Percentiles rank a stretch among this genome's conserved stretches.
Evolutionary conservation across 2,113 vertebrate species (phyloP).

Genomic region (Macaca nemestrina): DNA sequence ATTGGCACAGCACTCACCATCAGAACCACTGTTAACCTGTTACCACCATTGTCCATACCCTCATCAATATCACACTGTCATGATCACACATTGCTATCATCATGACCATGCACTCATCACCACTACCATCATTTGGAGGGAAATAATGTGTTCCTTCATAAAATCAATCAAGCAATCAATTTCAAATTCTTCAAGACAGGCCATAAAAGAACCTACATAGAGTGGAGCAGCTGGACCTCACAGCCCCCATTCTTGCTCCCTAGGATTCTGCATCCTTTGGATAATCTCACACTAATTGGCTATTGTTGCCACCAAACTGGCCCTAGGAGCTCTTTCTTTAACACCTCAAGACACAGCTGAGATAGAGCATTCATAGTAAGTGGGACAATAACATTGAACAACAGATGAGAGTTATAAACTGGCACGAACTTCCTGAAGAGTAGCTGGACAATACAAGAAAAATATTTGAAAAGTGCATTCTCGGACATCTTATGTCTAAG

Average conservation of each 20-base stretch:
- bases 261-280: neutral
- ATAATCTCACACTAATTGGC: neutral
- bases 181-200: neutral
- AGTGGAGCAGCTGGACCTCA: neutral
- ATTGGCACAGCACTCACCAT: too few species aligned
- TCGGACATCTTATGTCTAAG: conserved; percentile 54
- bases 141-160: neutral
- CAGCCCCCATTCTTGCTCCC: neutral
- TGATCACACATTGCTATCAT: neutral
- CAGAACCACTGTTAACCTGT: too few species aligned
- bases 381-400: neutral
- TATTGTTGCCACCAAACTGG: neutral
- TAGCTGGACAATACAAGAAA: neutral
- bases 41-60: neutral
- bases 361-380: neutral
- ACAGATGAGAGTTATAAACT: neutral
- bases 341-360: neutral
- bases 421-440: neutral
- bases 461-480: conserved; percentile 31
- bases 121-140: neutral
- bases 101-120: too few species aligned
- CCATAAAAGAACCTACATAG: neutral
- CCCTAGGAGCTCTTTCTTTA: neutral
- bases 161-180: neutral
- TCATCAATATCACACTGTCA: neutral